Evolutionary conservation across 1,140 invertebrate genomes (phyloP).

Genomic region (Zelostemma sp.): DNA sequence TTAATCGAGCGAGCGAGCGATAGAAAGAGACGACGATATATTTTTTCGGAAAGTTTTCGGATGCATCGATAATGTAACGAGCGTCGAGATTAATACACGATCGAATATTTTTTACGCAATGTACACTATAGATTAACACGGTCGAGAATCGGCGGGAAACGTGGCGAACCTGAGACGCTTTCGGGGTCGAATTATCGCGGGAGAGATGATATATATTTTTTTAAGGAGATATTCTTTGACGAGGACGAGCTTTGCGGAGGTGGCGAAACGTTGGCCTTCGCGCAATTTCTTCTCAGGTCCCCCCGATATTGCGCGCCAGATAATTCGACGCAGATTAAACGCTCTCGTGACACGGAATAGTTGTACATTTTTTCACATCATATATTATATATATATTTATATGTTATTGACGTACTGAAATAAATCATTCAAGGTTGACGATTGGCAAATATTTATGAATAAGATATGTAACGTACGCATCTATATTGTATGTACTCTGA

Average conservation of each 20-base stretch:
- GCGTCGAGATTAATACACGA: too few species aligned
- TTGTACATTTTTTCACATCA: constrained; percentile 3
- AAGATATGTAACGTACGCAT: not conserved
- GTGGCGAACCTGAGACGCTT: too few species aligned
- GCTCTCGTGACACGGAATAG: not conserved
- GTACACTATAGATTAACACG: too few species aligned
- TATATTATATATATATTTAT: constrained; percentile 6
- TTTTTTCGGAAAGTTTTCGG: too few species aligned
- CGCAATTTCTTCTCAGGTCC: not conserved
- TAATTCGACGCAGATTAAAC: not conserved
- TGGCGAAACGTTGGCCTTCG: too few species aligned
- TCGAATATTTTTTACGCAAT: too few species aligned
- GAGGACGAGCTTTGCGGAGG: too few species aligned
- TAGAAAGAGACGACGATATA: too few species aligned
- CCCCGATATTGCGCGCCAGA: not conserved
- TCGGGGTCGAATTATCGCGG: not conserved
- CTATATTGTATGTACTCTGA: not conserved
- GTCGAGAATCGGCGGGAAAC: too few species aligned
- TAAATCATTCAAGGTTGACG: constrained; percentile 7
- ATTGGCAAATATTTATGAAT: constrained; percentile 4
- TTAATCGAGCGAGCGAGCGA: too few species aligned
- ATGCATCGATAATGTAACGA: too few species aligned
- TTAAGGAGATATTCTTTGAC: not conserved
- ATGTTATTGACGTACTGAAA: not conserved
- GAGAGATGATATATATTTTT: not conserved